phyloP scores from a whole-genome alignment of 2,113 vertebrate genomes.

The Sylvietta virens region DNA sequence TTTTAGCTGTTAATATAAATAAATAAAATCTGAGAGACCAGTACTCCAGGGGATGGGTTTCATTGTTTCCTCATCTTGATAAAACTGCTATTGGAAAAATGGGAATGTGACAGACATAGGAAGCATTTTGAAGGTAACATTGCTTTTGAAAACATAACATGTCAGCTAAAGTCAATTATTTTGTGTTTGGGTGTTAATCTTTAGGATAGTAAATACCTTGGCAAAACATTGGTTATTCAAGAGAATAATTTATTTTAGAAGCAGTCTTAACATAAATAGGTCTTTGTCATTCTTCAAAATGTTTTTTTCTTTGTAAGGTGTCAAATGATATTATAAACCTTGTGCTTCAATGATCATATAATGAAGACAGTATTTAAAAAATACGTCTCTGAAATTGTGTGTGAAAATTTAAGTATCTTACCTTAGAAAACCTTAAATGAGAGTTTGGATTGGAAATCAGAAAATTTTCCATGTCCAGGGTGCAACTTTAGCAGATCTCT shows the following conservation, averaged over 20 bases:
- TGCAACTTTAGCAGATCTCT: background rate
- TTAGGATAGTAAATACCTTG: background rate
- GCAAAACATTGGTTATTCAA: background rate
- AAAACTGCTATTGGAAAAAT: background rate
- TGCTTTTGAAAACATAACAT: fast-evolving
- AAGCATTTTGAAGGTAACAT: background rate
- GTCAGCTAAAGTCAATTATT: background rate
- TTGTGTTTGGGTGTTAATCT: background rate
- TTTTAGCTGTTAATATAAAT: background rate
- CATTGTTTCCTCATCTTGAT: background rate
- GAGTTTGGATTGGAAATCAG: background rate
- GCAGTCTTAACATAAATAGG: background rate
- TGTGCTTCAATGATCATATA: background rate
- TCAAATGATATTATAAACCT: background rate
- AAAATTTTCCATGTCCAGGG: background rate
- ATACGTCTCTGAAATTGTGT: background rate
- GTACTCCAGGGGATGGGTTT: background rate
- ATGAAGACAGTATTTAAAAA: background rate
- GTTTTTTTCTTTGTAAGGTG: background rate
- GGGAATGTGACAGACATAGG: background rate
- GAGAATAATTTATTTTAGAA: background rate
- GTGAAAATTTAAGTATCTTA: background rate
- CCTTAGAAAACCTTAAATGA: background rate
- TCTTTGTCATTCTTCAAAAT: background rate
- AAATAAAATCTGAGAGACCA: background rate